Conservation (phyloP, 2,888 invertebrate genomes). For the Tetramorium bicarinatum region DNA sequence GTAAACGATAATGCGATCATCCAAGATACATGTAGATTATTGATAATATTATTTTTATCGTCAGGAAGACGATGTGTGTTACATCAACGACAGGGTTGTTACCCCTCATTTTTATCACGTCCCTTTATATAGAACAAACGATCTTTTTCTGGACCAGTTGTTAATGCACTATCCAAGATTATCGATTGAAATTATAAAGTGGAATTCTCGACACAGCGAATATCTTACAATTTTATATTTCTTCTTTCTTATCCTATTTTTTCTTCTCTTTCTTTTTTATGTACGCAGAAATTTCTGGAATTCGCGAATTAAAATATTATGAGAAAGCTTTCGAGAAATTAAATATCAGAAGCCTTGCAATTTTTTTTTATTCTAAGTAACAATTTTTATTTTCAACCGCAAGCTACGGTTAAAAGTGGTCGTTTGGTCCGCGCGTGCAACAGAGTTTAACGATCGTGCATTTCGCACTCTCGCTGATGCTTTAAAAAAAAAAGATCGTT, state of each 20-base stretch:
- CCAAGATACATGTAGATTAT: constrained; percentile 9
- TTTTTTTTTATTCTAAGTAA: background rate
- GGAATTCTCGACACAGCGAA: background rate
- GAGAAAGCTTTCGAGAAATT: background rate
- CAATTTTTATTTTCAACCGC: background rate
- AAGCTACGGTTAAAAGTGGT: background rate
- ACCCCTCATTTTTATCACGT: constrained; percentile 30
- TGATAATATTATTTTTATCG: constrained; percentile 45
- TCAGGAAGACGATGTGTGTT: background rate
- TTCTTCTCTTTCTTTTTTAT: background rate
- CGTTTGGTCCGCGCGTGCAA: background rate
- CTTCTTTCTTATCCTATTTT: background rate
- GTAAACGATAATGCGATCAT: constrained; percentile 4
- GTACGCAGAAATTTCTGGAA: too few species aligned
- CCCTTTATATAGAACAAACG: background rate
- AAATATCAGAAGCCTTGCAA: background rate
- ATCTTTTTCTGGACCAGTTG: constrained; percentile 33
- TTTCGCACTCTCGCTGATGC: background rate
- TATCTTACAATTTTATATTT: background rate
- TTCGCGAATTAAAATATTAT: background rate
- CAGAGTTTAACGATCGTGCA: background rate
- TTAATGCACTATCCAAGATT: constrained; percentile 16
- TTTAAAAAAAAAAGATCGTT: background rate
- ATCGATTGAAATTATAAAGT: constrained; percentile 12
- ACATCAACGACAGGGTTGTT: constrained; percentile 44